Percentiles rank a stretch among this genome's conserved stretches.
Conservation (phyloP, 2,888 invertebrate genomes). For the Chromoteleia sp. region DNA sequence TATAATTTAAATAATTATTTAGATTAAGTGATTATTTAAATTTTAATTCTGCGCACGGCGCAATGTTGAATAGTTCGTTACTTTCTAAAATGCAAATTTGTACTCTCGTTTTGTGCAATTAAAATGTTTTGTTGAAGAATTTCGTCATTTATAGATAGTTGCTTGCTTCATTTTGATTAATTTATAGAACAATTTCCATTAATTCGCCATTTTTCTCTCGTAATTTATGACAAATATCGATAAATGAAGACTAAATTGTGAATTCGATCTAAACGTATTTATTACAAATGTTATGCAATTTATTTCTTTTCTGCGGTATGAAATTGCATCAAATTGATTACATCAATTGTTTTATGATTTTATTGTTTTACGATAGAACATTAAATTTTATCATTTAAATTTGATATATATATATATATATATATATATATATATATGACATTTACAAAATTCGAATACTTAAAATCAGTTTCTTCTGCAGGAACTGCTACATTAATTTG, state of each 20-base stretch:
- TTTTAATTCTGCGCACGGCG: slow-evolving; percentile 23
- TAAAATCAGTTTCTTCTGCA: too few relatives aligned
- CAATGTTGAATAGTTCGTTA: slow-evolving; percentile 40
- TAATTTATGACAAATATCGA: slow-evolving; percentile 4
- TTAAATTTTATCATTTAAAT: too few relatives aligned
- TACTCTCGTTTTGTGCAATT: slow-evolving; percentile 40
- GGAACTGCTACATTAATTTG: too few relatives aligned
- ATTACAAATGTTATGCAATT: not conserved
- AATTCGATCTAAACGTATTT: not conserved
- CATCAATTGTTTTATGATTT: too few relatives aligned
- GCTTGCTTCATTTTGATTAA: not conserved
- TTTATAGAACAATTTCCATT: slow-evolving; percentile 2
- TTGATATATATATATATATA: too few relatives aligned
- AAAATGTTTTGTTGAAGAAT: slow-evolving; percentile 14
- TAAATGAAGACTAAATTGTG: not conserved
- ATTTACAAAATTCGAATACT: too few relatives aligned
- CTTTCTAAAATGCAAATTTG: slow-evolving; percentile 57
- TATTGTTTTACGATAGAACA: too few relatives aligned
- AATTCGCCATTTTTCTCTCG: slow-evolving; percentile 21
- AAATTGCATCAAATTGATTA: too few relatives aligned
- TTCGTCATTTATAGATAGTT: slow-evolving; percentile 30
- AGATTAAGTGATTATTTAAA: slow-evolving; percentile 21
- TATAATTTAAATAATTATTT: not conserved
- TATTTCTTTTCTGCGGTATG: too few relatives aligned
- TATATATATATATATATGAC: too few relatives aligned